These are phyloP conservation scores for Tupiocoris notatus DNA, from an alignment of 2,888 invertebrate species.

Conservation along the genomic window DNA sequence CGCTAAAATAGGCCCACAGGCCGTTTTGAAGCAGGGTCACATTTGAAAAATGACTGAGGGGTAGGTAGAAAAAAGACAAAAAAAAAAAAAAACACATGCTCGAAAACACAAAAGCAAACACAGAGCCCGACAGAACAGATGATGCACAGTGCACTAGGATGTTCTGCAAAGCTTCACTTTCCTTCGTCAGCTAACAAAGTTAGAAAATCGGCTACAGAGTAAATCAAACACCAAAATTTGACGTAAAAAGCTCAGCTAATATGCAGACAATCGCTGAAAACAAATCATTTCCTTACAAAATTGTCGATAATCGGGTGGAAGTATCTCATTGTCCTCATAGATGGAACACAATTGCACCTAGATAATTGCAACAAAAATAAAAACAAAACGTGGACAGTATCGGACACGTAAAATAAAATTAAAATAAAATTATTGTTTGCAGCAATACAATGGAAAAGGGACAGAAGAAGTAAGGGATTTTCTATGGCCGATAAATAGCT, in stretches of 20 bases:
- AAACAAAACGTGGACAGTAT: background rate
- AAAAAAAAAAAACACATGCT: slow-evolving; percentile 15
- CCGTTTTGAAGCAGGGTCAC: background rate
- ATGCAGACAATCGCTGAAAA: slow-evolving; percentile 12
- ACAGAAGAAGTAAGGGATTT: too few relatives aligned
- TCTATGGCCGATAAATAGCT: too few relatives aligned
- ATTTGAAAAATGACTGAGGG: background rate
- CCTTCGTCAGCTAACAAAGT: slow-evolving; percentile 9
- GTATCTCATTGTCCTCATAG: slow-evolving; percentile 46
- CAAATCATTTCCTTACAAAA: slow-evolving; percentile 45
- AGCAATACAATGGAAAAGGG: too few relatives aligned
- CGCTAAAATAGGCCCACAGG: slow-evolving; percentile 4
- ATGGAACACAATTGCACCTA: slow-evolving; percentile 47
- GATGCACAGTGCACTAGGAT: slow-evolving; percentile 19
- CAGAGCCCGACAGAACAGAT: slow-evolving; percentile 34
- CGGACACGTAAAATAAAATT: too few relatives aligned
- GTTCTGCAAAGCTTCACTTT: slow-evolving; percentile 25
- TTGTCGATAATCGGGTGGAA: slow-evolving; percentile 41
- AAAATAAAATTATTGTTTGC: too few relatives aligned
- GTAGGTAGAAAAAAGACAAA: background rate
- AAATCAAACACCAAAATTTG: slow-evolving; percentile 27
- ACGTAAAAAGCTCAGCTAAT: slow-evolving; percentile 11
- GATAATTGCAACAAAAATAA: slow-evolving; percentile 36
- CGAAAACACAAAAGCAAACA: slow-evolving; percentile 34
- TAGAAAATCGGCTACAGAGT: slow-evolving; percentile 13